These are phyloP conservation scores for Microchrysa polita DNA, from an alignment of 2,888 invertebrate genomes.

Conservation along the genomic window DNA sequence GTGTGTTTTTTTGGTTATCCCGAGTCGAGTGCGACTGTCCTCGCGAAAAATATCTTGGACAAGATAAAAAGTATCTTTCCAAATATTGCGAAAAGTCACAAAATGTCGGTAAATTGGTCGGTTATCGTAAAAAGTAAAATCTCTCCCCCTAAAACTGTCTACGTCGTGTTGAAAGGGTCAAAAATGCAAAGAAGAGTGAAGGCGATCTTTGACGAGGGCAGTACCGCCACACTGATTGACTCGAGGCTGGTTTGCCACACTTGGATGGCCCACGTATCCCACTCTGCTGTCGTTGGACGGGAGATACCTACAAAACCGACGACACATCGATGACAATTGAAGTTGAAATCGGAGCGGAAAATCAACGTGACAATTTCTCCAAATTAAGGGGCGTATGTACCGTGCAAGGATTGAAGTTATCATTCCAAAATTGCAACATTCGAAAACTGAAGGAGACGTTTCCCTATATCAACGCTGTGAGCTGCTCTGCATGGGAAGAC, in stretches of 20 bases:
- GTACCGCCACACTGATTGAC: not conserved
- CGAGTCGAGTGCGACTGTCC: too few relatives aligned
- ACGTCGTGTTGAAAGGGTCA: not conserved
- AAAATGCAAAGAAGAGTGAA: not conserved
- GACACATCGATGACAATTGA: not conserved
- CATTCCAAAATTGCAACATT: not conserved
- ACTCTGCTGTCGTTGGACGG: not conserved
- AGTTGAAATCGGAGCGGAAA: not conserved
- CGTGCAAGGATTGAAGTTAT: not conserved
- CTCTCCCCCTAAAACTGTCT: not conserved
- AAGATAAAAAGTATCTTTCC: too few relatives aligned
- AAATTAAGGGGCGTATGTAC: not conserved
- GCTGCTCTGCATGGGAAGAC: not conserved
- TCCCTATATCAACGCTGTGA: not conserved
- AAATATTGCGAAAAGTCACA: too few relatives aligned
- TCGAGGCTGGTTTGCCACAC: not conserved
- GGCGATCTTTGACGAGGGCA: slow-evolving; percentile 1
- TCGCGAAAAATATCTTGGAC: too few relatives aligned
- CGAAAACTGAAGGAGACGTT: not conserved
- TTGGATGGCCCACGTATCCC: not conserved
- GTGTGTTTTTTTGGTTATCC: too few relatives aligned
- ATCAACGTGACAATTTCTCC: not conserved
- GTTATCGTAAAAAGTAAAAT: too few relatives aligned
- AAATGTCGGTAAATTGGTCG: too few relatives aligned
- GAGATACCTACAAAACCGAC: not conserved